Base-by-base conservation (phyloP, 2,113 vertebrate genomes). In the Bostrychus sinensis region DNA sequence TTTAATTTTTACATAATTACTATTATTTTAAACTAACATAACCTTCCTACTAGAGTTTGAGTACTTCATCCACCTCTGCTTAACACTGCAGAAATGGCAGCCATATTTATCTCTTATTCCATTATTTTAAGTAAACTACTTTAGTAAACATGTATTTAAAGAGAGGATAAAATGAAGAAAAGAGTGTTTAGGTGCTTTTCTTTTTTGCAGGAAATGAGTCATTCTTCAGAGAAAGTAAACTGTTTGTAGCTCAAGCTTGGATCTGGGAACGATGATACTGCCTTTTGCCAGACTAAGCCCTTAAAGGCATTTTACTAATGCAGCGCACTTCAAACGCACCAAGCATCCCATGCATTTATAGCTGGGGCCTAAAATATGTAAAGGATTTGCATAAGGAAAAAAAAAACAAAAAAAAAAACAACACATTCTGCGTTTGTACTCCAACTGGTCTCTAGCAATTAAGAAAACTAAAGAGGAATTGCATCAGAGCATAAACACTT, bases 301-400 rank as follows among this genome's bases (percentile, higher is more conserved):
- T 87, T 65, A 70, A 77, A 89, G 86, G 78, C 69, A 25, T 80
- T 81, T 75, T 61, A 65, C 82, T 81, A 82, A 82, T 86, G 75
- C 68, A 70, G 28, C 38, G 51, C 82, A 84, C 83, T 82, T 86
- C 83, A 89, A 83, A 87, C 51, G 43, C 2, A 43, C 56, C 55
- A 60, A 78, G 70, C 63, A 57, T 77, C 69, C 80, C 76, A 39
- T 62, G 69, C 82, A 77, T 82, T 83, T 83, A 77, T 60, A 80
- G 73, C 70, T 28, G 12, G n/a, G 55, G 61, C 65, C 73, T 73
- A 55, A 81, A 89, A 86, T 85, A 87, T 86, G 78, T 72, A 69
- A 72, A 62, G 65, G 75, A 78, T 87, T 87, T 88, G 72, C 75
- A 87, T 80, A 56, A 71, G 75, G 60, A 81, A 71, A 66, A 13